Evolutionary conservation across 2,113 vertebrate genomes (phyloP), one percentile per base, ranked within the genome.

Genomic region (Rhadina sibilatrix): DNA sequence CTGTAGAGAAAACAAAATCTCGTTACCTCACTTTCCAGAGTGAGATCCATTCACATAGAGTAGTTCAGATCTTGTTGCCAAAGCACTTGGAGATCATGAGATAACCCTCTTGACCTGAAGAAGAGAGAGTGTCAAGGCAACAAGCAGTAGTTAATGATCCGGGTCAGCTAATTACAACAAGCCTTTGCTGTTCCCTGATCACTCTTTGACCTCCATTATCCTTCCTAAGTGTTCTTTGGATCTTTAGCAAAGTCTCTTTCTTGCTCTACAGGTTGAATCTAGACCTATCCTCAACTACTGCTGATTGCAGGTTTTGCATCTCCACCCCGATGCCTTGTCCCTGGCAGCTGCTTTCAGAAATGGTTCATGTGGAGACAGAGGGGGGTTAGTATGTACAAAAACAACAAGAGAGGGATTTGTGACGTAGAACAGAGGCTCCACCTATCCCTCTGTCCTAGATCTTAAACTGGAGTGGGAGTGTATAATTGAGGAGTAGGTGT

Each of bases 91-190:
- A 91, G 91, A 94, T 96, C 28, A 16, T 30, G 59, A 93, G 90
- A 95, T 97, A 96, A 96, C 91, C 90, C 63, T 89, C 46, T 79
- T 91, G 91, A 96, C 89, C 91, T 93, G 89, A 87, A 85, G 81
- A 96, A 90, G 91, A 50, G 87, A 84, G 61, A 87, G 65, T 69
- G 57, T 85, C 11, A 53, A 52, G 35, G 70, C 76, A 57, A 42
- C 93, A 95, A 80, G 54, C 42, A 2, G 3, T 5, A 24, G 66
- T 83, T 94, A 90, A 90, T 91, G 93, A 90, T 38, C 52, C 13
- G 65, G 66, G 65, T 52, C 79, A 68, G 61, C 44, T 83, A 93
- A 91, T 97, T 93, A 93, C 85, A 83, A 57, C 46, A 12, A 33
- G 57, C 0, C 0, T 53, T 76, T 87, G 50, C 63, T 91, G 65